These are phyloP conservation scores for Tyria jacobaeae DNA, from an alignment of 2,888 invertebrate genomes.

Conservation along the genomic window DNA sequence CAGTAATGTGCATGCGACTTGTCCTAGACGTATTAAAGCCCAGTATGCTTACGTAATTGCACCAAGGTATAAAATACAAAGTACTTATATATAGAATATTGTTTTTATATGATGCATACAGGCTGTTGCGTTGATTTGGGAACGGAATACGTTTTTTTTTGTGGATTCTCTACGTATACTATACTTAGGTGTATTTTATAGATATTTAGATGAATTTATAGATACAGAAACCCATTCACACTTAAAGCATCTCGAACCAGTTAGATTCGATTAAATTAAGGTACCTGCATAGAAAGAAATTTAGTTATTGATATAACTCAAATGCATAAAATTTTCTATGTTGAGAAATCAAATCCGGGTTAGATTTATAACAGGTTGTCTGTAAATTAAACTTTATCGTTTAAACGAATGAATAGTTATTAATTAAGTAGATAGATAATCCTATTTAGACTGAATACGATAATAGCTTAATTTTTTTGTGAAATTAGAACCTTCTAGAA, in stretches of 20 bases:
- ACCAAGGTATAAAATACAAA: slow-evolving; percentile 3
- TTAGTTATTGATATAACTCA: neutral
- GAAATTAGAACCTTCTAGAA: too few species aligned
- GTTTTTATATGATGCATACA: slow-evolving; percentile 9
- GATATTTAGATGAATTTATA: too few species aligned
- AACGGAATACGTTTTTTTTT: neutral
- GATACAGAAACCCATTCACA: neutral
- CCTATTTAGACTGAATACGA: too few species aligned
- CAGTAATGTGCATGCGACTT: slow-evolving; percentile 80
- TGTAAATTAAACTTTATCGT: neutral
- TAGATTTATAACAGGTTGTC: neutral
- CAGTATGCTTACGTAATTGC: slow-evolving; percentile 49
- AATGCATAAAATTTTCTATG: slow-evolving; percentile 3
- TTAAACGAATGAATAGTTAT: too few species aligned
- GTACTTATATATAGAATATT: slow-evolving; percentile 17
- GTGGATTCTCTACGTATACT: neutral
- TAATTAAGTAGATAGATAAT: too few species aligned
- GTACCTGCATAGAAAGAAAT: neutral
- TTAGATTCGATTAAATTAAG: neutral
- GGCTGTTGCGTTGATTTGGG: slow-evolving; percentile 5
- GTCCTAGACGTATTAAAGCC: slow-evolving; percentile 67
- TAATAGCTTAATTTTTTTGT: neutral
- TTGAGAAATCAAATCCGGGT: slow-evolving; percentile 2
- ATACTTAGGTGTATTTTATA: neutral
- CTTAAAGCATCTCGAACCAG: neutral